These are phyloP conservation scores for Lacanobia oleracea DNA, from an alignment of 2,888 invertebrate genomes.

Conservation along the genomic window DNA sequence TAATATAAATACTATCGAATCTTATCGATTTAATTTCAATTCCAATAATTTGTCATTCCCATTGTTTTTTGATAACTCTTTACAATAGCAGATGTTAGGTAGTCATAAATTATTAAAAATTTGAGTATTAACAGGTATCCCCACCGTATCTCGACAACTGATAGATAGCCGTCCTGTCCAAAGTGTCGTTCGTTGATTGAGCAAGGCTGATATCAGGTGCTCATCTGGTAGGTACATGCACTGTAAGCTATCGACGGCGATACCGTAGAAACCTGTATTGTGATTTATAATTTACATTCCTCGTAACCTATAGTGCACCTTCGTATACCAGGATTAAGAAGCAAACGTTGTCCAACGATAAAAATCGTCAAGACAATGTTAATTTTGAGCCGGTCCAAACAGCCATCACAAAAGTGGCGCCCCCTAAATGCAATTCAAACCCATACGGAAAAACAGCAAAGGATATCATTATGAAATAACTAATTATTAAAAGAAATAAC, in stretches of 20 bases:
- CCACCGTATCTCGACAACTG: background rate
- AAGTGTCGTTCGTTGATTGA: background rate
- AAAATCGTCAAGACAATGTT: too few relatives aligned
- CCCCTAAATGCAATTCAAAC: too few relatives aligned
- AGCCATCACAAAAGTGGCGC: too few relatives aligned
- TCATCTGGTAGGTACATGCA: background rate
- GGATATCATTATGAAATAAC: too few relatives aligned
- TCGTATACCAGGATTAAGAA: too few relatives aligned
- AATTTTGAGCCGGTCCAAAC: too few relatives aligned
- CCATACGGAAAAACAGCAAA: too few relatives aligned
- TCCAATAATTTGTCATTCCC: slow-evolving; percentile 40
- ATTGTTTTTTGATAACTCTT: slow-evolving; percentile 33
- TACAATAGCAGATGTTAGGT: slow-evolving; percentile 18
- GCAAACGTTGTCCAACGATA: too few relatives aligned
- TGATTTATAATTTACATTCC: too few relatives aligned
- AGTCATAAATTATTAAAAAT: slow-evolving; percentile 2
- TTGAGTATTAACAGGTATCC: background rate
- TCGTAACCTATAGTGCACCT: too few relatives aligned
- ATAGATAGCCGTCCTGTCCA: background rate
- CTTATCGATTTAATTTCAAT: slow-evolving; percentile 59
- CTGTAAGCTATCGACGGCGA: background rate
- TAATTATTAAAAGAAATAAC: too few relatives aligned
- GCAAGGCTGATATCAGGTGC: background rate
- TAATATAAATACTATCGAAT: slow-evolving; percentile 53
- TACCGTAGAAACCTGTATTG: too few relatives aligned